Base-by-base conservation (phyloP, 1,140 invertebrate genomes). In the Drosophila dunni region DNA sequence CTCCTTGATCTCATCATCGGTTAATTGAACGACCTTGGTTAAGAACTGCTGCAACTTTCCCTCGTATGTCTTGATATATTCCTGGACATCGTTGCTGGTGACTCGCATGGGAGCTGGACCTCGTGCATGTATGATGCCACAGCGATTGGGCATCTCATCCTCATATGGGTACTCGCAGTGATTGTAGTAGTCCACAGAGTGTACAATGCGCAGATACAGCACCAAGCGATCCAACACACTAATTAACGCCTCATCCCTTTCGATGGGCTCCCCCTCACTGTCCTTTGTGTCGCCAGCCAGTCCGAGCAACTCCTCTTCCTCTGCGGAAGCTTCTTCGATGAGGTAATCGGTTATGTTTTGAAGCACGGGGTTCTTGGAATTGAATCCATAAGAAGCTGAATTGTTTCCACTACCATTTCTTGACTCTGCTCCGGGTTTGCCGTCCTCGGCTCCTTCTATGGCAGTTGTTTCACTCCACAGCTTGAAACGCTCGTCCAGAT, bases 131-230 rank as follows among this genome's bases (percentile, higher is more conserved):
- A 99, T 98, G 70, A 99, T 99, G 11, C 98, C 98, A 93, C 98
- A 99, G 33, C 98, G 94, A 92, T 99, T 99, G 0, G 99, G 99
- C 99, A 99, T 99, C 91, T 99, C 98, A 93, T 99, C 99, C 93
- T 99, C 99, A 91, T 99, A 99, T 0, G 98, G 98, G 94, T 99
- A 99, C 88, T 99, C 98, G 84, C 97, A 98, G 82, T 98, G 97
- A 93, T 98, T 99, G 92, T 99, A 99, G 91, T 98, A 99, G 93
- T 99, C 99, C 48, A 99, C 96, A 0, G 98, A 99, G 93, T 99
- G 98, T 0, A 99, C 99, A 48, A 99, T 95, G 38, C 99, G 95
- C 71, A 99, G 93, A 92, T 99, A 99, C 8, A 99, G 92, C 36
- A 99, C 95, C 44, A 99, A 94, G 38, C 96, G 93, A 90, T 95